A percentile compares a stretch with the other conserved stretches of the same genome.
These are phyloP conservation scores for Neotragus pygmaeus DNA, from an alignment of 2,113 vertebrate genomes.

Conservation along the genomic window DNA sequence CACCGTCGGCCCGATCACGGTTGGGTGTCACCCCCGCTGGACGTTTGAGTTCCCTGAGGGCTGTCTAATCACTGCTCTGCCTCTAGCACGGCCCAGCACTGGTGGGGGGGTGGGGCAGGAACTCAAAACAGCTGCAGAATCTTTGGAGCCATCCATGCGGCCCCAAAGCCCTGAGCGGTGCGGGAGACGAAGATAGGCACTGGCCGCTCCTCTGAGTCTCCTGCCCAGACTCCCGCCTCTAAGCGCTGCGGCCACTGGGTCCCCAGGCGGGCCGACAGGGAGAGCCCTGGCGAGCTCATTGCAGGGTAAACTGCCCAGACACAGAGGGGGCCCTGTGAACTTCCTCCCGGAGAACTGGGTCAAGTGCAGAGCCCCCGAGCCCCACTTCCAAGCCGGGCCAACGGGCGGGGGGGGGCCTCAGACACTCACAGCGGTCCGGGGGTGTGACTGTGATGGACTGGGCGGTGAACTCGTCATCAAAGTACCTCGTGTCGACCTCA, in stretches of 20 bases:
- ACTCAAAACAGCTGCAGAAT: not conserved
- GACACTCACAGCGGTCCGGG: slow-evolving; percentile 93
- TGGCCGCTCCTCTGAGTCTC: not conserved
- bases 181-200: accelerated
- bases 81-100: not conserved
- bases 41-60: not conserved
- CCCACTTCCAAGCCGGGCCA: too few species aligned
- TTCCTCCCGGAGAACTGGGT: not conserved
- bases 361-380: not conserved
- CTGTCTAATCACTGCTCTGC: not conserved
- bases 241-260: accelerated
- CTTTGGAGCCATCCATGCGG: not conserved
- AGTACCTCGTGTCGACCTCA: slow-evolving; percentile 94
- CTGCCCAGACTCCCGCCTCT: not conserved
- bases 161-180: not conserved
- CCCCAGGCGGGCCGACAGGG: not conserved
- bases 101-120: not conserved
- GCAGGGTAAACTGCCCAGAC: not conserved
- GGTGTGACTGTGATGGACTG: slow-evolving; percentile 96
- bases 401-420: accelerated
- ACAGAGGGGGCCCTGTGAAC: accelerated
- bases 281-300: not conserved
- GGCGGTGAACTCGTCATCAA: slow-evolving; percentile 95
- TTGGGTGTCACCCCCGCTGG: not conserved
- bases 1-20: not conserved